phyloP scores from a whole-genome alignment of 2,113 vertebrate genomes.

The Callipepla squamata region DNA sequence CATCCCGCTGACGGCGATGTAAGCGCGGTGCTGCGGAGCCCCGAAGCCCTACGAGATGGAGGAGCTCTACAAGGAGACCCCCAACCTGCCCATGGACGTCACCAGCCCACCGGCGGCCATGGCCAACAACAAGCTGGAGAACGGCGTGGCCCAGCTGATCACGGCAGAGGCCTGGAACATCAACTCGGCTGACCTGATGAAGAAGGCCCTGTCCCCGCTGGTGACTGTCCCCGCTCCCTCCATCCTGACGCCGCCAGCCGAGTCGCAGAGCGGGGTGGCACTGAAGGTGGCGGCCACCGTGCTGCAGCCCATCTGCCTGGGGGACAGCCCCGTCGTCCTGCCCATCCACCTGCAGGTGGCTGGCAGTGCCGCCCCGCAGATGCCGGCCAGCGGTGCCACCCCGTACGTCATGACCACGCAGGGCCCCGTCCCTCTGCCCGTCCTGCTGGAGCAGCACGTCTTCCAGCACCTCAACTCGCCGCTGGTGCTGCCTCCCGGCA shows the following conservation, averaged over 20 bases:
- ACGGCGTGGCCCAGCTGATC: constrained; percentile 80
- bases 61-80: constrained; percentile 81
- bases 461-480: constrained; percentile 93
- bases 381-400: constrained; percentile 81
- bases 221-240: constrained; percentile 82
- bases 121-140: constrained; percentile 85
- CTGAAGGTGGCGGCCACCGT: constrained; percentile 93
- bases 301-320: constrained; percentile 94
- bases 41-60: constrained; percentile 78
- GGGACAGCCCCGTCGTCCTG: constrained; percentile 91
- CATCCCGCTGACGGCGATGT: constrained; percentile 66
- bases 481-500: constrained; percentile 82
- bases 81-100: constrained; percentile 81
- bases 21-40: constrained; percentile 39
- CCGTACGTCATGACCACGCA: constrained; percentile 93
- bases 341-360: constrained; percentile 95
- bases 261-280: constrained; percentile 87
- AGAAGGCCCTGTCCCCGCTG: constrained; percentile 83
- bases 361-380: constrained; percentile 83
- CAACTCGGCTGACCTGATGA: constrained; percentile 83
- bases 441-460: constrained; percentile 95
- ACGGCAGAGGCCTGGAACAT: constrained; percentile 86
- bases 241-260: constrained; percentile 82
- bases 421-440: constrained; percentile 89
- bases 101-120: constrained; percentile 80